phyloP scores from a whole-genome alignment of 2,888 invertebrate genomes.

The Agriopis marginaria region DNA sequence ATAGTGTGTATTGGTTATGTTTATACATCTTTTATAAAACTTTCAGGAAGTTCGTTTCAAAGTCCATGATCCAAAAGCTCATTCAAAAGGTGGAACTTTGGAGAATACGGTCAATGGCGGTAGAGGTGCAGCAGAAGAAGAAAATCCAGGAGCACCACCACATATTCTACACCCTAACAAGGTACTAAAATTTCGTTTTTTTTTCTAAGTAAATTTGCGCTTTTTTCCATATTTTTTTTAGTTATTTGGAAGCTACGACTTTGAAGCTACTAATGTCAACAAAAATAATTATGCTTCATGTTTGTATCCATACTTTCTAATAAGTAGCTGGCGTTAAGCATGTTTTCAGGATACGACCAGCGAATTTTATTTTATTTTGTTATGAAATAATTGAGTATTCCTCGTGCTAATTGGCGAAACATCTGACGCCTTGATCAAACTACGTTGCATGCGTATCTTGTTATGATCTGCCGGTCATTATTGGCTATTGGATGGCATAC shows the following conservation, averaged over 20 bases:
- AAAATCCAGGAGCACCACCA: slow-evolving; percentile 88
- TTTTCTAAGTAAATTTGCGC: not conserved
- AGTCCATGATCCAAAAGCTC: slow-evolving; percentile 97
- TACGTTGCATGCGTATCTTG: not conserved
- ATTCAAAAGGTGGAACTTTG: slow-evolving; percentile 96
- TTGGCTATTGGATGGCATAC: not conserved
- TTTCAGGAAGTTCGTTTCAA: slow-evolving; percentile 97
- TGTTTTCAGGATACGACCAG: not conserved
- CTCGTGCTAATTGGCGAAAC: not conserved
- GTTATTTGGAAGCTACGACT: too few relatives aligned
- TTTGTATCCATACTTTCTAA: not conserved
- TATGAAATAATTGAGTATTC: not conserved
- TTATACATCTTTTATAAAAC: not conserved
- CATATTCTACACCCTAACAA: slow-evolving; percentile 95
- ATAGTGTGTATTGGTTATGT: too few relatives aligned
- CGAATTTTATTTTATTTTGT: slow-evolving; percentile 2
- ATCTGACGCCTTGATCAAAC: not conserved
- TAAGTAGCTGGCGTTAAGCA: not conserved
- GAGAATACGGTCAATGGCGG: slow-evolving; percentile 96
- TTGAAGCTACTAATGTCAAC: too few relatives aligned
- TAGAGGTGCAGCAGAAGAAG: slow-evolving; percentile 88
- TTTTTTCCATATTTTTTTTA: not conserved
- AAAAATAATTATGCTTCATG: not conserved
- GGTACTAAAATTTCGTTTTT: slow-evolving; percentile 61
- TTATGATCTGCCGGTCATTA: not conserved